A percentile compares a stretch with the other conserved stretches of the same genome.
Evolutionary conservation across 2,888 invertebrate genomes (phyloP).

Genomic region (Abscondita cerata): DNA sequence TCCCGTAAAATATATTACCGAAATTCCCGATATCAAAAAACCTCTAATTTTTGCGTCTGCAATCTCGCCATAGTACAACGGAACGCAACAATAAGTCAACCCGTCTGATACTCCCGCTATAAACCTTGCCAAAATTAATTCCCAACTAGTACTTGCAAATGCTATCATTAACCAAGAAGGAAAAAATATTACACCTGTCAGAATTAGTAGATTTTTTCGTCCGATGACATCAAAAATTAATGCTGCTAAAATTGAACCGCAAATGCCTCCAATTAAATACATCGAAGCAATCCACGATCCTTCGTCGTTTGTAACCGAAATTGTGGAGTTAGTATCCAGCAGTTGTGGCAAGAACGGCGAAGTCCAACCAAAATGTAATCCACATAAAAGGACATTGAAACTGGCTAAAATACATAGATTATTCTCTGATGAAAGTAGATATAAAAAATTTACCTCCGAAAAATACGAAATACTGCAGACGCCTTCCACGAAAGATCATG

Average conservation of each 20-base stretch:
- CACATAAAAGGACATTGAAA: conserved; percentile 52
- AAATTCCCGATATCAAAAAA: conserved; percentile 68
- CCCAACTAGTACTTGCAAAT: conserved; percentile 62
- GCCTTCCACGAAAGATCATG: too few relatives aligned
- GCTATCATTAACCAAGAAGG: conserved; percentile 71
- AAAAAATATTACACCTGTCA: conserved; percentile 68
- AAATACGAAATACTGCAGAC: too few relatives aligned
- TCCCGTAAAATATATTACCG: conserved; percentile 64
- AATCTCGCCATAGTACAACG: conserved; percentile 70
- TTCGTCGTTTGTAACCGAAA: too few relatives aligned
- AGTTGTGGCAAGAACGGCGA: conserved; percentile 67
- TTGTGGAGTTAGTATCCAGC: conserved; percentile 56
- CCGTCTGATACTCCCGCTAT: conserved; percentile 68
- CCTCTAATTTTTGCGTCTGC: conserved; percentile 67
- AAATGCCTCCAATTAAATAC: conserved; percentile 59
- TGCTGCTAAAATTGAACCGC: conserved; percentile 59
- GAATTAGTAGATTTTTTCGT: conserved; percentile 69
- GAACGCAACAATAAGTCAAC: conserved; percentile 57
- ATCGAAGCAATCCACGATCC: conserved; percentile 71
- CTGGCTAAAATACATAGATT: conserved; percentile 56
- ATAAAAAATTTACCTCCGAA: too few relatives aligned
- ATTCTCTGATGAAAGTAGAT: too few relatives aligned
- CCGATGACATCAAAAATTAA: conserved; percentile 70
- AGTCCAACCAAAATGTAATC: conserved; percentile 65
- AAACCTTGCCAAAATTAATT: conserved; percentile 61